A percentile compares a stretch with the other conserved stretches of the same genome.
Conservation (phyloP, 1,140 invertebrate species). For the Sarcophaga peregrina region DNA sequence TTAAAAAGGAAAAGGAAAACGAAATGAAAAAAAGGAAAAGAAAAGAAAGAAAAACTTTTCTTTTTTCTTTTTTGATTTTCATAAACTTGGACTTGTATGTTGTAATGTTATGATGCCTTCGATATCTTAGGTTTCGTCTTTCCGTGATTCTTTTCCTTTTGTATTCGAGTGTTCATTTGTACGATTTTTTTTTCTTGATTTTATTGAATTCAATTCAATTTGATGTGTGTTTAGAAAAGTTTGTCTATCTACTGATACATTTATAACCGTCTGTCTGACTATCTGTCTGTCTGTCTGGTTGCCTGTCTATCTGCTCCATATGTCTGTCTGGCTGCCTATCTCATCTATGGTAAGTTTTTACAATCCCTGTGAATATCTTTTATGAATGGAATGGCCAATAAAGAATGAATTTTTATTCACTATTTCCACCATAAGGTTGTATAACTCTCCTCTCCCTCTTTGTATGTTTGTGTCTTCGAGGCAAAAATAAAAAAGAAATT, state of each 20-base stretch:
- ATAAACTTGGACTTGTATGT: not conserved
- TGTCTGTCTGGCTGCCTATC: not conserved
- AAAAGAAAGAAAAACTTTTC: not conserved
- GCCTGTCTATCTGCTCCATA: too few relatives aligned
- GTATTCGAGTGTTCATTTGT: not conserved
- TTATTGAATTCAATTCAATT: not conserved
- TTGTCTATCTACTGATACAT: not conserved
- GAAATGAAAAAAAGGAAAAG: not conserved
- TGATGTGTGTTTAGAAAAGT: not conserved
- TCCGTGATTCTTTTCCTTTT: not conserved
- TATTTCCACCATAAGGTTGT: not conserved
- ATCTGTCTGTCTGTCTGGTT: not conserved
- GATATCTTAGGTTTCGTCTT: not conserved
- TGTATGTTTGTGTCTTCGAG: not conserved
- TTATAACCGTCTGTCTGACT: not conserved
- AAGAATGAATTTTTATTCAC: not conserved
- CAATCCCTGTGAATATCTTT: not conserved
- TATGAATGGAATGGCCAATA: not conserved
- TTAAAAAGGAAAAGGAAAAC: not conserved
- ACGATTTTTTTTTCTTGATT: not conserved
- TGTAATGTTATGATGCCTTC: not conserved
- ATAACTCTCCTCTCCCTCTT: not conserved
- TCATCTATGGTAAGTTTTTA: not conserved
- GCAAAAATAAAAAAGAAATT: not conserved
- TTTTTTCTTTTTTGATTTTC: not conserved